Evolutionary conservation across 2,797 vertebrate species (phyloP), one percentile per base, ranked within the genome.

Genomic region (Sebastes diaconus): DNA sequence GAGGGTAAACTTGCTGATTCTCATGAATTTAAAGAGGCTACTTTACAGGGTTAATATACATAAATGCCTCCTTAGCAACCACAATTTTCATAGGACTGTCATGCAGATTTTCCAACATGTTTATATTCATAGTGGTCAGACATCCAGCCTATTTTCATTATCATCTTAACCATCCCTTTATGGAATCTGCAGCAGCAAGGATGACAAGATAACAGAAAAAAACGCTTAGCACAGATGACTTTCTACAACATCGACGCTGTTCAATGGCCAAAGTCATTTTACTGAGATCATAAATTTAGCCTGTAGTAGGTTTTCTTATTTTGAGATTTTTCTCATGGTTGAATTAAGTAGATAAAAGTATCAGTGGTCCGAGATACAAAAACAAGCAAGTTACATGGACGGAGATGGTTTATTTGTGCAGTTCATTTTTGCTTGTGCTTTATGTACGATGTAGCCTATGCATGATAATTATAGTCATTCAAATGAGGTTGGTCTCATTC

Each of bases 11-110:
- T 75, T 80, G 89, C 87, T 90, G 91, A 93, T 93, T 93, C 87
- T 93, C 91, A 93, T 94, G 93, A 94, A 95, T 95, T 94, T 94
- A 92, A 93, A 95, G 88, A 91, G 92, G 91, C 91, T 94, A 89
- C 89, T 94, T 95, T 94, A 88, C 90, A 87, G 88, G 90, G 91
- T 91, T 91, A 93, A 94, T 92, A 92, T 92, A 90, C 92, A 93
- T 92, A 92, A 94, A 93, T 82, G 90, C 88, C 88, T 92, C 76
- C 89, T 91, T 90, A 90, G 87, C 90, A 66, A 52, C 76, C 57
- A 34, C 85, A 87, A 77, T 90, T 82, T 68, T 94, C 91, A 81
- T 72, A 70, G 29, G 70, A 78, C 69, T 60, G 83, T 85, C 84
- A 87, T 88, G 91, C 77, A 85, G 83, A 89, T 90, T 92, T 90